Percentiles rank a stretch among this genome's conserved stretches.
These are phyloP conservation scores for Quiscalus mexicanus DNA, from an alignment of 2,113 vertebrate genomes.

Conservation along the genomic window DNA sequence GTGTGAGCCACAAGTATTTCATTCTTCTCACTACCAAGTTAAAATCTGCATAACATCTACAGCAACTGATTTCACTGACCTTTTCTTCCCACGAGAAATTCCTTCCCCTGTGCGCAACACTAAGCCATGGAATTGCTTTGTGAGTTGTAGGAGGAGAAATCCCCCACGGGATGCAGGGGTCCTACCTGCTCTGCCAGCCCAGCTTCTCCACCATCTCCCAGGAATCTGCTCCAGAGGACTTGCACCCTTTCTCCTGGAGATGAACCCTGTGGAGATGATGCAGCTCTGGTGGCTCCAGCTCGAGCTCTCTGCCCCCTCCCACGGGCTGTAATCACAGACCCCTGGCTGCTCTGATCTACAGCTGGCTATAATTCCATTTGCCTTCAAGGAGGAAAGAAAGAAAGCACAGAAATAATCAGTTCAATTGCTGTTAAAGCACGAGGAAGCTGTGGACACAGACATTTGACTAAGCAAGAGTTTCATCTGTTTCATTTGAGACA, in stretches of 20 bases:
- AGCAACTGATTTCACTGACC: constrained; percentile 20
- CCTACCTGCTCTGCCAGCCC: neutral
- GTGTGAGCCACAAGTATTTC: neutral
- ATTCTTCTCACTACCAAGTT: neutral
- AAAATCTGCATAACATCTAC: neutral
- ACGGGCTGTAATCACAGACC: neutral
- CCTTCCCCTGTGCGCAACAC: neutral
- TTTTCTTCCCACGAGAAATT: constrained; percentile 41
- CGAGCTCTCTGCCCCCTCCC: neutral
- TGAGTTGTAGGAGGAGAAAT: neutral
- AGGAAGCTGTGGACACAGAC: neutral
- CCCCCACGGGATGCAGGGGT: rapidly evolving
- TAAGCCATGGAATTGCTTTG: neutral
- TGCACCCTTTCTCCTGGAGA: neutral
- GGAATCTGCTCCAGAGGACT: neutral
- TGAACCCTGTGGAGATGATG: neutral
- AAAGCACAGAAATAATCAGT: neutral
- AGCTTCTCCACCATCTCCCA: neutral
- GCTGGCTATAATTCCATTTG: neutral
- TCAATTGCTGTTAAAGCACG: neutral
- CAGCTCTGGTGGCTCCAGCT: neutral
- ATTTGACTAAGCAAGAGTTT: neutral
- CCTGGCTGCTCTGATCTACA: neutral
- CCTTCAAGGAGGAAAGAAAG: neutral
- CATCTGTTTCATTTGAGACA: neutral